These are phyloP conservation scores for Muschampia staudingeri DNA, from an alignment of 2,888 invertebrate genomes.

Conservation along the genomic window DNA sequence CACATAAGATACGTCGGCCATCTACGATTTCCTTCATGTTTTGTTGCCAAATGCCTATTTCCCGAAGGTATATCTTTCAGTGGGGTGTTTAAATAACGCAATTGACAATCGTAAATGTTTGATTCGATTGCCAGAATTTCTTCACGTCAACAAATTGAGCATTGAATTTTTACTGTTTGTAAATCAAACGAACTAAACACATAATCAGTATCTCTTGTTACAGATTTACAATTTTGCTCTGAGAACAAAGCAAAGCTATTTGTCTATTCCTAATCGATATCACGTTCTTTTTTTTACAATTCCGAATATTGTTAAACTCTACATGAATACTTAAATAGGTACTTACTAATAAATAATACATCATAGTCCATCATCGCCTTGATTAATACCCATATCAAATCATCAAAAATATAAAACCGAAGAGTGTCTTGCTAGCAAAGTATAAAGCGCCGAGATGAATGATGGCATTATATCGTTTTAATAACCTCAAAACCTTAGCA, in stretches of 20 bases:
- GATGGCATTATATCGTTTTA: constrained; percentile 62
- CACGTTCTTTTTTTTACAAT: no score
- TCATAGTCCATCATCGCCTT: no score
- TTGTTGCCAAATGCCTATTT: constrained; percentile 71
- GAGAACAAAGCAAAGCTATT: no score
- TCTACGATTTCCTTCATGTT: constrained; percentile 66
- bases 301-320: no score
- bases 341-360: no score
- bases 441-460: constrained; percentile 31
- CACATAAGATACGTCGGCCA: constrained; percentile 55
- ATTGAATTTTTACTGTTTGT: not conserved
- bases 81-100: constrained; percentile 55
- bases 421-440: not conserved
- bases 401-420: not conserved
- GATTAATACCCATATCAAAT: not conserved
- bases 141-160: constrained; percentile 27
- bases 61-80: constrained; percentile 63
- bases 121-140: constrained; percentile 31
- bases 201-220: no score
- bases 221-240: no score
- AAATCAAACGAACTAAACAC: not conserved
- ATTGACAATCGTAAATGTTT: constrained; percentile 27
- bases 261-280: no score
- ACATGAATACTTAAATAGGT: no score
- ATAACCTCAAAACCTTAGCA: constrained; percentile 67